Evolutionary conservation across 1,140 invertebrate species (phyloP).

Genomic region (Nylanderia fulva): DNA sequence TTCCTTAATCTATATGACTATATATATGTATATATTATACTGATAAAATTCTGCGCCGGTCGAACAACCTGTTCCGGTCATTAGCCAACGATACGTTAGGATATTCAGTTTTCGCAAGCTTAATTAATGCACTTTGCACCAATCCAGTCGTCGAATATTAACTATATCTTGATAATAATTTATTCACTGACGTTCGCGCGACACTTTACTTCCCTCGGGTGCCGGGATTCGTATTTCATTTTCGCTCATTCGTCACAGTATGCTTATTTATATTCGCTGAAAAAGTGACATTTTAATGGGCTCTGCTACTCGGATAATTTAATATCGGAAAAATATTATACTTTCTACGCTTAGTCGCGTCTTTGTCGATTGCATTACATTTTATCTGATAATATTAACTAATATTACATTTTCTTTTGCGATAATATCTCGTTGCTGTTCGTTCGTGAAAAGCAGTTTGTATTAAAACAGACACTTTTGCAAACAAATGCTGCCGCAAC

Average conservation of each 20-base stretch:
- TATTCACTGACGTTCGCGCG: conserved; percentile 58
- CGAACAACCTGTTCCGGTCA: conserved; percentile 35
- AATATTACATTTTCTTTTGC: not conserved
- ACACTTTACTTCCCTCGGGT: conserved; percentile 23
- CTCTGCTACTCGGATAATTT: conserved; percentile 51
- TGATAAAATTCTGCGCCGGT: conserved; percentile 48
- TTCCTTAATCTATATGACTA: not conserved
- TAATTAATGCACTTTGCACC: conserved; percentile 64
- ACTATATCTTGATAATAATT: conserved; percentile 66
- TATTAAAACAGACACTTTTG: not conserved
- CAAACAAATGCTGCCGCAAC: not conserved
- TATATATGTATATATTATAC: not conserved
- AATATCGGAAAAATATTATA: conserved; percentile 62
- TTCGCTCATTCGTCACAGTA: conserved; percentile 47
- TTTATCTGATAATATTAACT: not conserved
- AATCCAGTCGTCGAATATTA: conserved; percentile 56
- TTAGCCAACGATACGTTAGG: conserved; percentile 54
- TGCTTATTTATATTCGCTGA: conserved; percentile 67
- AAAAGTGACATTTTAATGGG: conserved; percentile 70
- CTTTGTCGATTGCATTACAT: conserved; percentile 37
- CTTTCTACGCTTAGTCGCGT: conserved; percentile 7
- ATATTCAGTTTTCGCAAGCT: conserved; percentile 58
- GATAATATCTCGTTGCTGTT: conserved; percentile 23
- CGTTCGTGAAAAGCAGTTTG: not conserved
- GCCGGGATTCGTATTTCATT: conserved; percentile 57